A percentile compares a stretch with the other conserved stretches of the same genome.
These are phyloP conservation scores for Pangasius larnaudii DNA, from an alignment of 2,797 vertebrate species.

Conservation along the genomic window DNA sequence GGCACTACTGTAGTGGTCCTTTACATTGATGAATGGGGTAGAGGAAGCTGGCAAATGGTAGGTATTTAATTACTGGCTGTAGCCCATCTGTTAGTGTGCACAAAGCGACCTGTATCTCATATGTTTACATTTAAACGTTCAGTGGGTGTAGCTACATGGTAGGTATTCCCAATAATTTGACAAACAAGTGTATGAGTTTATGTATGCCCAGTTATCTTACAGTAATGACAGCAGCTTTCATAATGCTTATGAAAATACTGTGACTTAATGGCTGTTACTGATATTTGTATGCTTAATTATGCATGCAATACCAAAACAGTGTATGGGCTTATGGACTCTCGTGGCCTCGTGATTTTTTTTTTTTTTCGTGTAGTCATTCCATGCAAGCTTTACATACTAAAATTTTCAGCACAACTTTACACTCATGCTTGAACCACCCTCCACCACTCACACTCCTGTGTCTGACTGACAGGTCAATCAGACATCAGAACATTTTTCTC, in stretches of 20 bases:
- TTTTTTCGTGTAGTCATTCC: not conserved
- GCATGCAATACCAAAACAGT: not conserved
- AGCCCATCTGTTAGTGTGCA: not conserved
- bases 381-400: not conserved
- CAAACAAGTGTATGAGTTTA: not conserved
- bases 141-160: not conserved
- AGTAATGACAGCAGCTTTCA: not conserved
- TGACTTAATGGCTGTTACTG: not conserved
- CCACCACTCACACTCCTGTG: not conserved
- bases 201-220: not conserved
- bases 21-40: not conserved
- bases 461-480: not conserved
- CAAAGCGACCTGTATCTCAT: not conserved
- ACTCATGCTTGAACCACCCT: not conserved
- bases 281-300: not conserved
- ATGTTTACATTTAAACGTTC: not conserved
- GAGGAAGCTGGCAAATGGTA: not conserved
- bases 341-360: not conserved
- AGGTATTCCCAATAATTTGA: not conserved
- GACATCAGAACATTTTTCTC: not conserved
- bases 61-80: not conserved
- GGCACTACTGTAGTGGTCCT: no score
- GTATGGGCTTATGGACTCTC: not conserved
- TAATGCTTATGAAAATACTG: not conserved
- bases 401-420: not conserved